A percentile compares a stretch with the other conserved stretches of the same genome.
Evolutionary conservation across 2,797 vertebrate species (phyloP).

Genomic region (Lateolabrax maculatus): DNA sequence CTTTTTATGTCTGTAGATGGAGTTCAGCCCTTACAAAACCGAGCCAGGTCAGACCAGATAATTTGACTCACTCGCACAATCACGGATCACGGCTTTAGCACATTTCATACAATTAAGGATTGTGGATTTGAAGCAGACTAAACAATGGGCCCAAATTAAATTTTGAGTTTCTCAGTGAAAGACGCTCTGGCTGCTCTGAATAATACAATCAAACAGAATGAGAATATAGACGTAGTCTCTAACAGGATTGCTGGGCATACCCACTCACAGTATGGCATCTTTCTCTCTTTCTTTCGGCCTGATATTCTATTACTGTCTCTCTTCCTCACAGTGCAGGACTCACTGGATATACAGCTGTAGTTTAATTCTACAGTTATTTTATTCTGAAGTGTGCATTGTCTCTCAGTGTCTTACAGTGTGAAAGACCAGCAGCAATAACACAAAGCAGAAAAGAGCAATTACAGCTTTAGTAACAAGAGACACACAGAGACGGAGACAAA

Average conservation of each 20-base stretch:
- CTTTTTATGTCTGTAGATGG: constrained; percentile 78
- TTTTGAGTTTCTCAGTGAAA: constrained; percentile 82
- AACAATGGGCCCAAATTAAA: constrained; percentile 88
- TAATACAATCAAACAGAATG: constrained; percentile 78
- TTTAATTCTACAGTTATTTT: constrained; percentile 65
- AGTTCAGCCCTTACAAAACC: constrained; percentile 76
- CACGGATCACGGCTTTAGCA: constrained; percentile 78
- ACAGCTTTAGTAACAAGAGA: constrained; percentile 60
- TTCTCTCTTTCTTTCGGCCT: constrained; percentile 61
- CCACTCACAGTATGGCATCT: constrained; percentile 74
- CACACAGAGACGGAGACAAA: constrained; percentile 53
- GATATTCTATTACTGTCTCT: constrained; percentile 79
- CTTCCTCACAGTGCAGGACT: constrained; percentile 48
- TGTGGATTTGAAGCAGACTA: constrained; percentile 84
- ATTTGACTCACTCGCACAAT: constrained; percentile 75
- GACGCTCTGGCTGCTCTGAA: constrained; percentile 75
- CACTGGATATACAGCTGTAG: constrained; percentile 51
- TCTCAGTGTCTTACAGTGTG: constrained; percentile 70
- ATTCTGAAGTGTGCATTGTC: constrained; percentile 69
- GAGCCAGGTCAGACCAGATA: constrained; percentile 80
- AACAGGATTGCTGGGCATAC: constrained; percentile 85
- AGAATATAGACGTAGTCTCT: constrained; percentile 75
- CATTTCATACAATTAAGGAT: constrained; percentile 82
- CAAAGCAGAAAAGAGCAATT: constrained; percentile 80
- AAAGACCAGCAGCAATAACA: constrained; percentile 75